Evolutionary conservation across 1,140 invertebrate genomes (phyloP).

Genomic region (Amyelois transitella): DNA sequence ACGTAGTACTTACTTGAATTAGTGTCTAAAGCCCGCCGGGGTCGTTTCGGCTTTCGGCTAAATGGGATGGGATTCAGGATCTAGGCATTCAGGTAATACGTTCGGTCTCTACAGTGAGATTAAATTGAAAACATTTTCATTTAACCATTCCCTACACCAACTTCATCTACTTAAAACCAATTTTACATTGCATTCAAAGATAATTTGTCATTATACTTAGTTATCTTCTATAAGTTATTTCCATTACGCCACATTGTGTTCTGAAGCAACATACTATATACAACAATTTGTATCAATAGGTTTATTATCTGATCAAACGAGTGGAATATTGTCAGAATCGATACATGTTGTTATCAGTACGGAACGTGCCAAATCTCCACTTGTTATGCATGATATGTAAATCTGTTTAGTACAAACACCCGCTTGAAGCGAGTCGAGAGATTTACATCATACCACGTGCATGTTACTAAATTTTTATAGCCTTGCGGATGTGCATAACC

Average conservation of each 20-base stretch:
- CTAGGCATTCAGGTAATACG: conserved; percentile 22
- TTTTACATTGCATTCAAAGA: no score
- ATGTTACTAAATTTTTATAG: conserved; percentile 2
- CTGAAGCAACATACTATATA: no score
- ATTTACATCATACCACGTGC: not conserved
- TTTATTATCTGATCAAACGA: not conserved
- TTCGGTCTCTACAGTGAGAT: conserved; percentile 1
- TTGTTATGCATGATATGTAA: not conserved
- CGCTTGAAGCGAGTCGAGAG: not conserved
- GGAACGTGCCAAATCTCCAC: not conserved
- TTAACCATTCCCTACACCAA: no score
- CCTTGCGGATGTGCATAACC: not conserved
- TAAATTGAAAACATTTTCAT: conserved; percentile 17
- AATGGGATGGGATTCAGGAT: conserved; percentile 29
- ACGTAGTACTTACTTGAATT: not conserved
- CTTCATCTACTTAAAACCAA: no score
- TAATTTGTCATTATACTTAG: not conserved
- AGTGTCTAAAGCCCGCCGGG: conserved; percentile 19
- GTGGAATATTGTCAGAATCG: not conserved
- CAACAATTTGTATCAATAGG: not conserved
- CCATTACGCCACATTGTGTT: no score
- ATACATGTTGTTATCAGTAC: not conserved
- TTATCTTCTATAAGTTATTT: no score
- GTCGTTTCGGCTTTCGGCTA: conserved; percentile 13
- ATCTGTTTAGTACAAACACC: not conserved